Evolutionary conservation across 2,888 invertebrate genomes (phyloP), one percentile per base, ranked within the genome.

Genomic region (Limnephilus lunatus): DNA sequence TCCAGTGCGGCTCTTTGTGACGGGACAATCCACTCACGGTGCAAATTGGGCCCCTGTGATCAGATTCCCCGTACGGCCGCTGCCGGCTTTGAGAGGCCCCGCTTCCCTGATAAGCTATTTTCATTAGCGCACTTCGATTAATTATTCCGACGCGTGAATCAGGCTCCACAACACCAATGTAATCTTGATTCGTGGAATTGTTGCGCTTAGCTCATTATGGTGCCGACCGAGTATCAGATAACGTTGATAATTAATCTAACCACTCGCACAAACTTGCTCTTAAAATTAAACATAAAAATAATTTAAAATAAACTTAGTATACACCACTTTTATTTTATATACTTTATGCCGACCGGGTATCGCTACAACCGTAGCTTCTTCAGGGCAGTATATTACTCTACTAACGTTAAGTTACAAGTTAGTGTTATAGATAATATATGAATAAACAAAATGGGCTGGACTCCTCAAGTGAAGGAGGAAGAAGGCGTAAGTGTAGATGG

Each of bases 21-120:
- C 30, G 39, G 48, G 30, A 89, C 80, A 31, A 81, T 89, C 35
- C 32, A 32, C 89, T n/a, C 31, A 35, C 80, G 81, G 25, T 19
- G 89, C 32, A 89, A 89, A 89, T 89, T 89, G 80, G 44, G 32
- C 89, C 31, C 31, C 88, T 44, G 25, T 86, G 48, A 86, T 86
- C 86, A 86, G 80, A 81, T 89, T 81, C 39, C 32, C 32, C 35
- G 32, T 5, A 9, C 11, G 25, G 68, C 68, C 68, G 25, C 68
- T 19, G 25, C 31, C 25, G 30, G 44, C 80, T 87, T 87, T 68
- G 87, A 87, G 87, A 87, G 15, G 1, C 30, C 68, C 25, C 25
- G 25, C 68, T 25, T 68, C 53, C 39, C 88, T 5, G 80, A 89
- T 89, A 89, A 89, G 88, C 88, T 35, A 80, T 89, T 89, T 81